These are phyloP conservation scores for Syrmaticus mikado DNA, from an alignment of 2,113 vertebrate genomes.

Conservation along the genomic window DNA sequence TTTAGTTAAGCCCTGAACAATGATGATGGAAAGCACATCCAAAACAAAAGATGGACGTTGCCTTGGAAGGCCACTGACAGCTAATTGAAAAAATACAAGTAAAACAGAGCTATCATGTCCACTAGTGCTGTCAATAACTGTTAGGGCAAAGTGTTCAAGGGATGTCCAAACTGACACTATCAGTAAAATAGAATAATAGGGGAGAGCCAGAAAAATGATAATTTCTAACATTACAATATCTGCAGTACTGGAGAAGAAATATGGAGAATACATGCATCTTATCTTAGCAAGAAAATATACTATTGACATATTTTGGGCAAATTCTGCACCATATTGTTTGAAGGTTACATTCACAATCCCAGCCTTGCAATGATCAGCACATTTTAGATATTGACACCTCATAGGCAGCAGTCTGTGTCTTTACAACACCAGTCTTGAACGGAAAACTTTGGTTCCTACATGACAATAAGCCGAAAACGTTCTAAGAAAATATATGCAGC, in stretches of 20 bases:
- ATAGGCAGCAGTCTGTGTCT: background rate
- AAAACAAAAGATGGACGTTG: background rate
- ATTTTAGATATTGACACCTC: background rate
- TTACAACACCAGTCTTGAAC: background rate
- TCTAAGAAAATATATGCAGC: background rate
- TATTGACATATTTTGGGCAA: background rate
- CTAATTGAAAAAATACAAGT: background rate
- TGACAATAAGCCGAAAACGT: background rate
- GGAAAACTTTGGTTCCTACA: slow-evolving; percentile 30
- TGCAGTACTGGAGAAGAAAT: slow-evolving; percentile 13
- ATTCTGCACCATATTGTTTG: background rate
- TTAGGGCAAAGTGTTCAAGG: background rate
- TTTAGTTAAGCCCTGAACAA: background rate
- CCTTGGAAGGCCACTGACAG: background rate
- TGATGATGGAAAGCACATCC: background rate
- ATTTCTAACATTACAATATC: background rate
- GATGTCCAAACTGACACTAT: background rate
- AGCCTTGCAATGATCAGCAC: background rate
- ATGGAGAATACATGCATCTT: background rate
- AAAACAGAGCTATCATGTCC: background rate
- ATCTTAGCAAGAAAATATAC: background rate
- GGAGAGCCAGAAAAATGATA: background rate
- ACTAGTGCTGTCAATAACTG: background rate
- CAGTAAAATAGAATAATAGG: background rate
- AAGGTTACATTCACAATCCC: background rate